These are phyloP conservation scores for Carollia perspicillata DNA, from an alignment of 2,113 vertebrate genomes.

Conservation along the genomic window DNA sequence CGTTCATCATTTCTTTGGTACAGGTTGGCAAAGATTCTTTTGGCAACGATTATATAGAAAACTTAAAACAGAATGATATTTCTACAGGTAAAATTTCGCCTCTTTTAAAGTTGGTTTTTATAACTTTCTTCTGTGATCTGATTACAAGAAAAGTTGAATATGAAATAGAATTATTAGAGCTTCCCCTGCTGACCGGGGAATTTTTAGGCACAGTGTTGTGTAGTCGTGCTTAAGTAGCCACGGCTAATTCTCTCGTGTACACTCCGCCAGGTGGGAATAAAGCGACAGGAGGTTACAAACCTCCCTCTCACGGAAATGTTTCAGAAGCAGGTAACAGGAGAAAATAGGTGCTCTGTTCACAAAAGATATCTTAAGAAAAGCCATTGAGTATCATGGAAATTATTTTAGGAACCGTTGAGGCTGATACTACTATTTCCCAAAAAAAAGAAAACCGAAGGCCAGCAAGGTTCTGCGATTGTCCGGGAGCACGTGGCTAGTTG, in stretches of 20 bases:
- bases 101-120: conserved; percentile 57
- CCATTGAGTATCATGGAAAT: background rate
- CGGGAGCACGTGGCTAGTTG: background rate
- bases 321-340: background rate
- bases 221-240: background rate
- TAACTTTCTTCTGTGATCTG: conserved; percentile 37
- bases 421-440: background rate
- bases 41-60: conserved; percentile 95
- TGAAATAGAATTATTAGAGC: conserved; percentile 44
- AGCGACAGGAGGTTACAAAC: conserved; percentile 24
- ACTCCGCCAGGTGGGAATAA: conserved; percentile 15
- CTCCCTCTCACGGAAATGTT: background rate
- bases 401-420: background rate
- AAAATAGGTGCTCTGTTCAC: conserved; percentile 24
- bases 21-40: conserved; percentile 98
- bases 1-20: conserved; percentile 78
- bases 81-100: conserved; percentile 89
- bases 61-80: conserved; percentile 93
- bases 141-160: conserved; percentile 19
- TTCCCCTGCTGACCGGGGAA: conserved; percentile 39
- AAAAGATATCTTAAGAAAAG: conserved; percentile 43
- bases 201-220: background rate
- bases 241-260: background rate
- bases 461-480: background rate
- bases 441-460: background rate